A percentile compares a stretch with the other conserved stretches of the same genome.
Conservation (phyloP, 92 coral and sea anemone genomes). For the Umimayanthus chanpuru region DNA sequence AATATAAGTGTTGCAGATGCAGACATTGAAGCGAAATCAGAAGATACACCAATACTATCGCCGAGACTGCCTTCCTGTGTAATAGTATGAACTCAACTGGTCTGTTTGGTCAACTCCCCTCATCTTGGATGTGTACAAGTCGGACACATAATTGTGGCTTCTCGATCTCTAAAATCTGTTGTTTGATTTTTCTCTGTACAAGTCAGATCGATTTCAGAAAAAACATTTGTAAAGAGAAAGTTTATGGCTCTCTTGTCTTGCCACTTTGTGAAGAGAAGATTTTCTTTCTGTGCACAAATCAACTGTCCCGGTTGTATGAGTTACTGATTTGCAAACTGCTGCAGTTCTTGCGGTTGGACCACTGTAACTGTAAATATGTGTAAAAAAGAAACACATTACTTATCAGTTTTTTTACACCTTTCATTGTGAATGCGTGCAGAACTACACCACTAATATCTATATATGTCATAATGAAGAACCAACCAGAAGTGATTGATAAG, state of each 20-base stretch:
- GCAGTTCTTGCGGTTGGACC: constrained; percentile 56
- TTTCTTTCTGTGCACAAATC: constrained; percentile 13
- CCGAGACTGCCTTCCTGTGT: background rate
- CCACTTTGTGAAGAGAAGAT: constrained; percentile 33
- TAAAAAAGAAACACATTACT: no score
- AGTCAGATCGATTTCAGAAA: background rate
- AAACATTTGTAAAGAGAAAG: constrained; percentile 34
- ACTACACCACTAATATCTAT: no score
- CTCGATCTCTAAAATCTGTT: background rate
- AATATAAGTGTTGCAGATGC: constrained; percentile 20
- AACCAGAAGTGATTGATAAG: no score
- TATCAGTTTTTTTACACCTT: no score
- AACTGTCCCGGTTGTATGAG: constrained; percentile 22
- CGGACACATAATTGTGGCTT: background rate
- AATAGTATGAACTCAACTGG: constrained; percentile 9
- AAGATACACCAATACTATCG: constrained; percentile 32
- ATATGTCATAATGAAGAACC: no score
- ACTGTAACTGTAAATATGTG: constrained; percentile 29
- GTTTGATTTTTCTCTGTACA: constrained; percentile 5
- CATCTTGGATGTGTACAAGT: background rate
- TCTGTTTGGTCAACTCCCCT: constrained; percentile 28
- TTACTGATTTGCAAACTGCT: constrained; percentile 50
- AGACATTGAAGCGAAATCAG: constrained; percentile 36
- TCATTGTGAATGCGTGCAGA: no score
- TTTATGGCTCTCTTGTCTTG: constrained; percentile 28